Percentiles rank a stretch among this genome's conserved stretches.
These are phyloP conservation scores for Malurus melanocephalus DNA, from an alignment of 2,113 vertebrate genomes.

Conservation along the genomic window DNA sequence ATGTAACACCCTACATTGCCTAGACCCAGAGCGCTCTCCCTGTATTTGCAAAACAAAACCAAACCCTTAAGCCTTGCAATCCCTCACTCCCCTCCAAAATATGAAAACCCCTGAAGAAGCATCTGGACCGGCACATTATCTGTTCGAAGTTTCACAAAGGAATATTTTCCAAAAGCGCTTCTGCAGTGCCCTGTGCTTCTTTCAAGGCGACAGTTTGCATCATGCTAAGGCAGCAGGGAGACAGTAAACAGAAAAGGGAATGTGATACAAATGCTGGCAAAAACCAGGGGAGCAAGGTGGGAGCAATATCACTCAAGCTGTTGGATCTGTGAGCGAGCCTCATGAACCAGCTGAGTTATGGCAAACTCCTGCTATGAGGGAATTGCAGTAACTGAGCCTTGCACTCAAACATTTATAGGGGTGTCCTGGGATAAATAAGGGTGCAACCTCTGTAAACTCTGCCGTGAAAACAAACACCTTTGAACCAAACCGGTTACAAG, in stretches of 20 bases:
- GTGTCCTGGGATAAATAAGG: constrained; percentile 59
- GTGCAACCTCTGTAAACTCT: constrained; percentile 24
- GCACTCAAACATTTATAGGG: constrained; percentile 33
- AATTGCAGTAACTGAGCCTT: constrained; percentile 54
- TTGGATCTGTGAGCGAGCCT: constrained; percentile 29
- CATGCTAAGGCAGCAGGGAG: not conserved
- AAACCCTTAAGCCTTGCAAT: not conserved
- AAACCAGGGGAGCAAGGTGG: constrained; percentile 34
- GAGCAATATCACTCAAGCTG: constrained; percentile 17
- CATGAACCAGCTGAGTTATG: constrained; percentile 38
- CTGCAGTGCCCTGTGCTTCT: not conserved
- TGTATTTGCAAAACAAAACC: not conserved
- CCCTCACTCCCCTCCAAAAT: not conserved
- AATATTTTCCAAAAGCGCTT: not conserved
- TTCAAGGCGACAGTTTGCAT: not conserved
- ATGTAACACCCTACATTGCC: not conserved
- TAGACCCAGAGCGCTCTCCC: not conserved
- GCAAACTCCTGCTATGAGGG: constrained; percentile 24
- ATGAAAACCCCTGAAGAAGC: not conserved
- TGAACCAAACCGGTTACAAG: constrained; percentile 9
- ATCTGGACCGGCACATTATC: not conserved
- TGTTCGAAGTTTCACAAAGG: not conserved
- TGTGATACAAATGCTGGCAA: constrained; percentile 27
- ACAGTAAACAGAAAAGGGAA: not conserved
- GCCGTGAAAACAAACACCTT: constrained; percentile 34